phyloP scores from a whole-genome alignment of 2,888 invertebrate species.

The Panopea generosa region DNA sequence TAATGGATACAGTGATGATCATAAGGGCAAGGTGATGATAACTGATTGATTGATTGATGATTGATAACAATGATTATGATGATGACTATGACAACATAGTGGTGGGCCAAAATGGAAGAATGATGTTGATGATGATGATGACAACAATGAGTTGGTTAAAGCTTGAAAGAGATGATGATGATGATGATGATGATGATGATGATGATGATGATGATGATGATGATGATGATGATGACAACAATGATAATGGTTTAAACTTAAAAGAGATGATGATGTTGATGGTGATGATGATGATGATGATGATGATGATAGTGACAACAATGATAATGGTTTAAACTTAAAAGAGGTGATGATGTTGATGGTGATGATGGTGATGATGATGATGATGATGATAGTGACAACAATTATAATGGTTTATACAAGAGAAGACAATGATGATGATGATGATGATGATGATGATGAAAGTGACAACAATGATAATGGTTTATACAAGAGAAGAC shows the following conservation, averaged over 20 bases:
- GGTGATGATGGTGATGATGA: slow-evolving; percentile 1
- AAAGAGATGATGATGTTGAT: slow-evolving; percentile 1
- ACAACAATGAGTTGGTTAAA: not conserved
- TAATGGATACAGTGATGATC: too few species aligned
- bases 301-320: not conserved
- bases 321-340: not conserved
- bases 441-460: too few species aligned
- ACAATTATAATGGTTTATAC: too few species aligned
- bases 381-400: not conserved
- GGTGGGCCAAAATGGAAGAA: not conserved
- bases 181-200: slow-evolving; percentile 3
- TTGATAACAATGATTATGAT: not conserved
- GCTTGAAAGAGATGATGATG: not conserved
- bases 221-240: not conserved
- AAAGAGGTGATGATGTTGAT: not conserved
- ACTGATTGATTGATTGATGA: too few species aligned
- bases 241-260: not conserved
- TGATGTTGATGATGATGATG: slow-evolving; percentile 2
- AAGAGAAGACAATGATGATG: too few species aligned
- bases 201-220: slow-evolving; percentile 3
- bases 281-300: slow-evolving; percentile 1
- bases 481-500: too few species aligned
- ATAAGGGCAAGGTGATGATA: too few species aligned
- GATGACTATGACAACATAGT: not conserved
- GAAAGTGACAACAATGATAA: too few species aligned